These are phyloP conservation scores for Harpegnathos saltator DNA, from an alignment of 1,140 invertebrate genomes.

Conservation along the genomic window DNA sequence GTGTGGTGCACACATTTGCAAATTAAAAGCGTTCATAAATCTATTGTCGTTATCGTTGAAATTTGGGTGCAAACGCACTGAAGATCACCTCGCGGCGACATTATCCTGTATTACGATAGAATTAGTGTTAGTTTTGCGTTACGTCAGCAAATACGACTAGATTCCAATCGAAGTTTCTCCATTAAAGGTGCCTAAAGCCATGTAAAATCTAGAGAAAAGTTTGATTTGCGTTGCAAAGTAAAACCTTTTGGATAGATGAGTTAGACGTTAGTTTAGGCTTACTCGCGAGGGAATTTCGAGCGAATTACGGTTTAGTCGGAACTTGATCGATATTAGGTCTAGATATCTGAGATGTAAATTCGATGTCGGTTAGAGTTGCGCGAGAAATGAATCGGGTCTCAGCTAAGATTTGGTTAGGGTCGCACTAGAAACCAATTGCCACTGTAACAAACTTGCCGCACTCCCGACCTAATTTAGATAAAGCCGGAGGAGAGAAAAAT, in stretches of 20 bases:
- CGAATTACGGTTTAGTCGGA: conserved; percentile 37
- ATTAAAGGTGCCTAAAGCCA: conserved; percentile 20
- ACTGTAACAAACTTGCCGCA: conserved; percentile 18
- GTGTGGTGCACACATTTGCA: background rate
- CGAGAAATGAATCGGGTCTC: conserved; percentile 37
- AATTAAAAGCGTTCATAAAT: background rate
- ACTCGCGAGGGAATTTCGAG: conserved; percentile 30
- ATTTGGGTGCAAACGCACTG: too few species aligned
- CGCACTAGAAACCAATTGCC: conserved; percentile 43
- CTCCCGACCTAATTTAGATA: conserved; percentile 20
- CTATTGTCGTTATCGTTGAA: too few species aligned
- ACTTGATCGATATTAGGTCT: conserved; percentile 54
- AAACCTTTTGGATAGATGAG: conserved; percentile 5
- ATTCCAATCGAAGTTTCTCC: conserved; percentile 1
- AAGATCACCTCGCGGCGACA: background rate
- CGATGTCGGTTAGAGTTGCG: conserved; percentile 41
- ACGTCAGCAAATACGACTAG: conserved; percentile 20
- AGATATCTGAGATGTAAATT: conserved; percentile 26
- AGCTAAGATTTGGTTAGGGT: conserved; percentile 47
- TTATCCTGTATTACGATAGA: conserved; percentile 15
- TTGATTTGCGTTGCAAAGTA: conserved; percentile 35
- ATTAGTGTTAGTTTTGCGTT: conserved; percentile 4
- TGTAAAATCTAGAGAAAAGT: conserved; percentile 21
- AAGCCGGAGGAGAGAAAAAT: background rate
- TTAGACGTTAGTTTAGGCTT: conserved; percentile 14